These are phyloP conservation scores for Microtus ochrogaster DNA, from an alignment of 2,113 vertebrate species.

Conservation along the genomic window DNA sequence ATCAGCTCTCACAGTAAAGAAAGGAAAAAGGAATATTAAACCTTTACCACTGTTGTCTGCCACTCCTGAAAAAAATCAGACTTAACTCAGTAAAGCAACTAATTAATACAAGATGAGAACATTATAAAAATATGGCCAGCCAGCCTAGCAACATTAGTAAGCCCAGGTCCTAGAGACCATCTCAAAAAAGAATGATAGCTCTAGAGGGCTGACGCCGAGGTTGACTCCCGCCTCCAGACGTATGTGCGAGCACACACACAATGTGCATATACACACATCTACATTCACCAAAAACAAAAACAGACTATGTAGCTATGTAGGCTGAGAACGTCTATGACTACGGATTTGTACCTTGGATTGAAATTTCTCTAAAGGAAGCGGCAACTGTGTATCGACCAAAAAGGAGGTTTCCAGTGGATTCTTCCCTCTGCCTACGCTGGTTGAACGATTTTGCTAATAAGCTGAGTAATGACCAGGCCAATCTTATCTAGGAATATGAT, in stretches of 20 bases:
- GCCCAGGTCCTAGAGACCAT: not conserved
- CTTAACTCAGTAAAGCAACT: not conserved
- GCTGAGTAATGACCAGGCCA: not conserved
- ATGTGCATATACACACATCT: too few species aligned
- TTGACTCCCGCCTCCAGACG: not conserved
- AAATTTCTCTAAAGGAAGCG: not conserved
- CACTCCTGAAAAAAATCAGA: not conserved
- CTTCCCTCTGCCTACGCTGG: not conserved
- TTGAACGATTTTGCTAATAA: not conserved
- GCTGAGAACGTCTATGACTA: not conserved
- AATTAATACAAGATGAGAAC: not conserved
- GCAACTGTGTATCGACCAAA: not conserved
- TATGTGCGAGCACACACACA: not conserved
- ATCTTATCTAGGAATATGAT: conserved; percentile 9
- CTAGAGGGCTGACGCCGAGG: not conserved
- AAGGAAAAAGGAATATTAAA: not conserved
- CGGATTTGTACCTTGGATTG: not conserved
- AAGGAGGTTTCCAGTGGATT: not conserved
- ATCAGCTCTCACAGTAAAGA: not conserved
- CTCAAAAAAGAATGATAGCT: not conserved
- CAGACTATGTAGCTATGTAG: not conserved
- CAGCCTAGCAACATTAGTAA: too few species aligned
- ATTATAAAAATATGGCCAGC: not conserved
- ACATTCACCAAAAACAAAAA: too few species aligned
- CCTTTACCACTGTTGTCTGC: not conserved